Conservation (phyloP, 2,888 invertebrate species). For the Beris morrisii region DNA sequence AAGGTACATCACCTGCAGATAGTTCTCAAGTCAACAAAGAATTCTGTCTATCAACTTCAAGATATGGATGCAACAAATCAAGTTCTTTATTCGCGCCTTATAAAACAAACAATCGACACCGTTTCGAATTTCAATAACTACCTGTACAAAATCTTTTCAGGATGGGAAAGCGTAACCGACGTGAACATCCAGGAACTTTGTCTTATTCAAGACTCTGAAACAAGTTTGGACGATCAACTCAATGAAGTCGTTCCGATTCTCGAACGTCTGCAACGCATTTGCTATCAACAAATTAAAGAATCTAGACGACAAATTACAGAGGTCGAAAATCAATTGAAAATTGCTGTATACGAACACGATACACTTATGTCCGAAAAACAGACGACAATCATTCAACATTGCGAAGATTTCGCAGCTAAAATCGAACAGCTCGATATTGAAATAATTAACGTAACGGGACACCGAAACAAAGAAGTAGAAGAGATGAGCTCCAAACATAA, state of each 20-base stretch:
- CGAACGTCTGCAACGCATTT: constrained; percentile 1
- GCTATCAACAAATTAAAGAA: constrained; percentile 8
- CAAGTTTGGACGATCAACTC: constrained; percentile 30
- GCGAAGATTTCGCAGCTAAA: constrained; percentile 7
- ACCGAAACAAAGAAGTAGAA: neutral
- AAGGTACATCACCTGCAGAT: constrained; percentile 41
- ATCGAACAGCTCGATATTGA: constrained; percentile 21
- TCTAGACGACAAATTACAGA: constrained; percentile 8
- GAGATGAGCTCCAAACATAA: neutral
- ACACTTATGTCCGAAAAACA: constrained; percentile 13
- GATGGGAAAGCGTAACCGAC: neutral
- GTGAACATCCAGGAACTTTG: constrained; percentile 17
- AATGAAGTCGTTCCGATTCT: constrained; percentile 21
- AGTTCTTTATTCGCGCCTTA: constrained; percentile 36
- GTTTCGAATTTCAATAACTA: constrained; percentile 36
- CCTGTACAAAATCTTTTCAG: constrained; percentile 33
- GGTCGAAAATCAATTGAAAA: constrained; percentile 22
- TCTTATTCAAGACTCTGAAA: constrained; percentile 27
- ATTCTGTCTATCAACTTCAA: constrained; percentile 29
- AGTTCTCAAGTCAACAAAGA: constrained; percentile 29
- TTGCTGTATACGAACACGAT: constrained; percentile 16
- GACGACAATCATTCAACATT: neutral
- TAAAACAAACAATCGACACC: constrained; percentile 33
- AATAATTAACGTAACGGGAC: constrained; percentile 7
- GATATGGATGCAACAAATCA: constrained; percentile 36